phyloP scores from a whole-genome alignment of 2,888 invertebrate species.

The Pycnomerus fuliginosus region DNA sequence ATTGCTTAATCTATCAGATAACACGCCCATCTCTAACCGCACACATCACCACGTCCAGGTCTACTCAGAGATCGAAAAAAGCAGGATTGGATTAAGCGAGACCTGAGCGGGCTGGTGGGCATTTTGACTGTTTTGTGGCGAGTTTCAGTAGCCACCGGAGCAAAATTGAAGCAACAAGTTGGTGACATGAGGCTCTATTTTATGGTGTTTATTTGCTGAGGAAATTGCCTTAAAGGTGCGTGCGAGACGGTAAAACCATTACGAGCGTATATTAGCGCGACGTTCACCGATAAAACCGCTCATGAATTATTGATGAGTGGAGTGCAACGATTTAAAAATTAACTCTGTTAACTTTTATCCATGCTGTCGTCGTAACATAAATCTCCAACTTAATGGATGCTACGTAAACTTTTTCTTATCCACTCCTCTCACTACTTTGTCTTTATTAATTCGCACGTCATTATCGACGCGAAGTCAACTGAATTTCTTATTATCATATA shows the following conservation, averaged over 20 bases:
- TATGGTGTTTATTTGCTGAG: constrained; percentile 17
- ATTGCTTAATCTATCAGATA: constrained; percentile 52
- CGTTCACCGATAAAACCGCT: constrained; percentile 33
- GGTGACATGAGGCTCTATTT: constrained; percentile 20
- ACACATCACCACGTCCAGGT: constrained; percentile 36
- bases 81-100: not conserved
- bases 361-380: constrained; percentile 44
- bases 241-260: constrained; percentile 23
- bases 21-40: constrained; percentile 41
- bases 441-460: too few relatives aligned
- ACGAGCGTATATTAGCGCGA: constrained; percentile 23
- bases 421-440: too few relatives aligned
- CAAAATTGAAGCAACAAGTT: constrained; percentile 16
- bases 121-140: constrained; percentile 6
- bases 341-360: constrained; percentile 45
- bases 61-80: constrained; percentile 4
- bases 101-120: not conserved
- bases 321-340: constrained; percentile 46
- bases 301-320: constrained; percentile 44
- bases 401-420: too few relatives aligned
- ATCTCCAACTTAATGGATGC: constrained; percentile 45
- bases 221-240: constrained; percentile 19
- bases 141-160: constrained; percentile 7
- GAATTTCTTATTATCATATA: too few relatives aligned
- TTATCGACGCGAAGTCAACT: too few relatives aligned